Evolutionary conservation across 2,797 vertebrate genomes (phyloP).

Genomic region (Sphaeramia orbicularis): DNA sequence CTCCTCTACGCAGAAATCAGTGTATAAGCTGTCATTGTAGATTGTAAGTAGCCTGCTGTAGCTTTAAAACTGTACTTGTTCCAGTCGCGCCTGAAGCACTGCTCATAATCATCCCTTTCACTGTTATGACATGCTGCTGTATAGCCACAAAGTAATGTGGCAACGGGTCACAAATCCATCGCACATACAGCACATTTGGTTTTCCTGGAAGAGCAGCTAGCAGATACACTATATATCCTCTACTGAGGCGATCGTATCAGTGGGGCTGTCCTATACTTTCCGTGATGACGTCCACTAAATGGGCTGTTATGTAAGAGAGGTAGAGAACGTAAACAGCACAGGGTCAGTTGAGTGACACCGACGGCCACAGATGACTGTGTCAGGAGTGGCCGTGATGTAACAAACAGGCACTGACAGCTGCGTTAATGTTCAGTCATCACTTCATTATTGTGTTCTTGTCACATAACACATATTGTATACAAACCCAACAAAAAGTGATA

Average conservation of each 20-base stretch:
- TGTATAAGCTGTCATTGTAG: too few relatives aligned
- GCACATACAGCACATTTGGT: neutral
- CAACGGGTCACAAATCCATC: slow-evolving; percentile 6
- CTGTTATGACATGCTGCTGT: slow-evolving; percentile 11
- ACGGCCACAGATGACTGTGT: neutral
- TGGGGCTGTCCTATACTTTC: slow-evolving; percentile 26
- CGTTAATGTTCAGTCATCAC: slow-evolving; percentile 8
- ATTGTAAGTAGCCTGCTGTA: too few relatives aligned
- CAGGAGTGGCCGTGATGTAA: slow-evolving; percentile 37
- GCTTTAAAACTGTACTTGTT: neutral
- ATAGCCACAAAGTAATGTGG: neutral
- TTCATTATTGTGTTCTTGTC: neutral
- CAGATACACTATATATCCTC: slow-evolving; percentile 15
- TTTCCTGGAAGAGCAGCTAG: slow-evolving; percentile 7
- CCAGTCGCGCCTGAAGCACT: neutral
- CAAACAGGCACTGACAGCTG: neutral
- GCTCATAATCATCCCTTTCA: slow-evolving; percentile 1
- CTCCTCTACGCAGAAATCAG: too few relatives aligned
- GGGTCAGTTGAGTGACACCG: slow-evolving; percentile 18
- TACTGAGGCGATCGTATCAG: slow-evolving; percentile 3
- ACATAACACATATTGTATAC: too few relatives aligned
- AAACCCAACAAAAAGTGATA: too few relatives aligned
- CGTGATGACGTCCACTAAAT: slow-evolving; percentile 20
- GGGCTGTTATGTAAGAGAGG: slow-evolving; percentile 41
- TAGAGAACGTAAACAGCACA: slow-evolving; percentile 39